Percentiles rank a stretch among this genome's conserved stretches.
Conservation (phyloP, 2,113 vertebrate species). For the Aphelocoma coerulescens region DNA sequence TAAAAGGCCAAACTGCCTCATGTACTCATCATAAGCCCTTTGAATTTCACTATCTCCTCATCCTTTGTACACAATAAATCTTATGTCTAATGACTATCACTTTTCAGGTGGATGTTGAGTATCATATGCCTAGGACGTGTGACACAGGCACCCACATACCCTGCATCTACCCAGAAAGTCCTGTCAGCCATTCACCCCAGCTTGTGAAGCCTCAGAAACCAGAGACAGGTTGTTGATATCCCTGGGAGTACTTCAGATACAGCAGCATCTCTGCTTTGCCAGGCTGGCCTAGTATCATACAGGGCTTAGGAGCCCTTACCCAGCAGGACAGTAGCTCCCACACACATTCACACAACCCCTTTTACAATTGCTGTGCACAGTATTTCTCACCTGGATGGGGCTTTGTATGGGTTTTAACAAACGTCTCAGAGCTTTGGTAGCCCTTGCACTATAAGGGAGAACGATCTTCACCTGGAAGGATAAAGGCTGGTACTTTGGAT, state of each 20-base stretch:
- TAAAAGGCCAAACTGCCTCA: not conserved
- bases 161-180: not conserved
- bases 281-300: not conserved
- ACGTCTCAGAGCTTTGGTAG: not conserved
- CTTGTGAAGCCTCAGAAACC: not conserved
- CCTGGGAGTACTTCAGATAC: not conserved
- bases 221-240: not conserved
- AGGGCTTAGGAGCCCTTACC: not conserved
- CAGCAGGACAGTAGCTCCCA: not conserved
- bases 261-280: not conserved
- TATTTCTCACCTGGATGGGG: not conserved
- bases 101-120: not conserved
- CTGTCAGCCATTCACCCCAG: not conserved
- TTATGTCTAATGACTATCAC: not conserved
- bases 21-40: not conserved
- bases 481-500: not conserved
- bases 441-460: not conserved
- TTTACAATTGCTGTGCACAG: not conserved
- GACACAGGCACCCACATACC: not conserved
- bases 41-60: not conserved
- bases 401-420: not conserved
- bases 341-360: accelerated
- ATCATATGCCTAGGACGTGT: not conserved
- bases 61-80: not conserved
- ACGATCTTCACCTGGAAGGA: not conserved